Evolutionary conservation across 2,113 vertebrate species (phyloP), one percentile per base, ranked within the genome.

Genomic region (Indicator maculatus): DNA sequence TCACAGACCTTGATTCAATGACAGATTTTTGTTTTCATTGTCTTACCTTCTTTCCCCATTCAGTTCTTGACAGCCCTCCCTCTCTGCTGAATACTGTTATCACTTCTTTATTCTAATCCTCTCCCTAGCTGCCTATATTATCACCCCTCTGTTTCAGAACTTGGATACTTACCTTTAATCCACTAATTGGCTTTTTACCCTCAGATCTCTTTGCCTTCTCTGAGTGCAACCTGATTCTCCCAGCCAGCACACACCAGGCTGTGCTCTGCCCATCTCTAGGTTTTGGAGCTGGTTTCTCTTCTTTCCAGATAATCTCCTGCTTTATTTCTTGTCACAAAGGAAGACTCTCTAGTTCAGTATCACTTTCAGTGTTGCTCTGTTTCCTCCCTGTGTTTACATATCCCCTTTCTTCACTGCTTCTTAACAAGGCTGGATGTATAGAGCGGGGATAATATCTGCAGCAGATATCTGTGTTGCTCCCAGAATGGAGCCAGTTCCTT

Each of bases 61-160:
- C 97, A 97, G 90, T 95, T 97, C 97, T 96, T 97, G 97, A 98
- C 97, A 98, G 96, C 94, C 86, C 97, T 97, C 95, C 86, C 79
- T 98, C 94, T 97, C 96, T 96, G 88, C 94, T 97, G 97, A 98
- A 98, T 98, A 95, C 96, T 97, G 97, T 98, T 98, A 98, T 97
- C 97, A 98, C 97, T 97, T 98, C 96, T 98, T 97, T 97, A 97
- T 97, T 98, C 96, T 97, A 98, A 98, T 98, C 94, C 94, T 97
- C 89, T 97, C 94, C 94, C 94, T 96, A 96, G 95, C 97, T 98
- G 98, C 97, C 96, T 98, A 94, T 97, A 97, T 98, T 97, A 98
- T 97, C 97, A 97, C 97, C 94, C 97, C 81, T 96, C 94, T 94
- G 89, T 97, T 97, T 97, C 91, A 97, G 96, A 97, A 97, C 87